Percentiles rank a stretch among this genome's conserved stretches.
phyloP scores from a whole-genome alignment of 1,140 invertebrate species.

The Drosophila trapezifrons region DNA sequence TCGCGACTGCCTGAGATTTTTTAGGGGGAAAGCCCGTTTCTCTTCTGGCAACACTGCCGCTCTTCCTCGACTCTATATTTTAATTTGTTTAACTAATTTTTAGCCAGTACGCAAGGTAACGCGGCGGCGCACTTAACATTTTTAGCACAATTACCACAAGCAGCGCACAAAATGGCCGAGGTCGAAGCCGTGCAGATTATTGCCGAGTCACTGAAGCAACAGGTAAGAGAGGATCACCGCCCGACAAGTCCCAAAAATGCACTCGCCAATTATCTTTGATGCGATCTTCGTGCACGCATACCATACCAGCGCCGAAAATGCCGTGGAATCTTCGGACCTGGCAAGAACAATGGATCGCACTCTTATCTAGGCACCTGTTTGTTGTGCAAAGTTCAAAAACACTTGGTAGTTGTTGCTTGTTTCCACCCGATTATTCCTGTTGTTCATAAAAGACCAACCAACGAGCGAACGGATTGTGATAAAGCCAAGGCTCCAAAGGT shows the following conservation, averaged over 20 bases:
- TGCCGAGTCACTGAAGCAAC: slow-evolving; percentile 90
- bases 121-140: slow-evolving; percentile 45
- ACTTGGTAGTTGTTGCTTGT: slow-evolving; percentile 55
- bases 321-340: slow-evolving; percentile 29
- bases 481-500: slow-evolving; percentile 69
- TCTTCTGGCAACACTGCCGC: no score
- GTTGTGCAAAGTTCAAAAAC: slow-evolving; percentile 80
- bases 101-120: slow-evolving; percentile 36
- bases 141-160: slow-evolving; percentile 50
- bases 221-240: slow-evolving; percentile 85
- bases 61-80: slow-evolving; percentile 25
- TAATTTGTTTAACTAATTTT: slow-evolving; percentile 58
- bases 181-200: slow-evolving; percentile 91
- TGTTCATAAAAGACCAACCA: slow-evolving; percentile 34
- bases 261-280: slow-evolving; percentile 18
- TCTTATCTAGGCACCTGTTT: slow-evolving; percentile 76
- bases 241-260: slow-evolving; percentile 28
- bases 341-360: slow-evolving; percentile 32
- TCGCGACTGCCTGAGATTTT: no score
- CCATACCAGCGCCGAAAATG: neutral
- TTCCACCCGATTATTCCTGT: slow-evolving; percentile 42
- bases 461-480: slow-evolving; percentile 61
- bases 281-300: slow-evolving; percentile 2
- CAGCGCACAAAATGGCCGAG: slow-evolving; percentile 85
- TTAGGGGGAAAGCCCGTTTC: no score